Percentiles rank a stretch among this genome's conserved stretches.
phyloP scores from a whole-genome alignment of 2,113 vertebrate genomes.

The Morphnarchus princeps region DNA sequence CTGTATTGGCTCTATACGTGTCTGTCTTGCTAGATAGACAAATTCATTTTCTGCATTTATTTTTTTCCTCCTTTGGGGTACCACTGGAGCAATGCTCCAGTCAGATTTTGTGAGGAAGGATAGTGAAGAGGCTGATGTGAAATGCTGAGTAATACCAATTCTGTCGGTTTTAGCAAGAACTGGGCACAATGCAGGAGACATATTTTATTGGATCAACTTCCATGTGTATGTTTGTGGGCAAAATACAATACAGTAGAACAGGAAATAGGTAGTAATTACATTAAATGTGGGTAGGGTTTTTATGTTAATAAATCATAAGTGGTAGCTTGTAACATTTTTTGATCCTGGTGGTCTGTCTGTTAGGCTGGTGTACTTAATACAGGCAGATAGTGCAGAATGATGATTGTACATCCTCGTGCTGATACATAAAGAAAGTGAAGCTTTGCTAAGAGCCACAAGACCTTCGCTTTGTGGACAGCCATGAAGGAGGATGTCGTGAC shows the following conservation, averaged over 20 bases:
- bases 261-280: neutral
- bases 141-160: neutral
- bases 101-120: neutral
- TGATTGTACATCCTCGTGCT: neutral
- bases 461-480: neutral
- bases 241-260: neutral
- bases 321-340: neutral
- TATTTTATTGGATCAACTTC: neutral
- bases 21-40: neutral
- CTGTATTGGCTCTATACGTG: neutral
- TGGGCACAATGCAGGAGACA: neutral
- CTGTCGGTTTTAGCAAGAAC: neutral
- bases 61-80: neutral
- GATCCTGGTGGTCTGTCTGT: neutral
- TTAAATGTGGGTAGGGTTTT: neutral
- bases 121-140: neutral
- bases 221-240: neutral
- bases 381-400: neutral
- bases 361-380: neutral
- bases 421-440: neutral
- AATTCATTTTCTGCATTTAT: neutral
- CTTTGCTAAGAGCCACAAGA: neutral
- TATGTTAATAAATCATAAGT: neutral
- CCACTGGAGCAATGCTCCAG: neutral
- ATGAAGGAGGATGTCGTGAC: neutral